Evolutionary conservation across 92 coral and sea anemone genomes (phyloP), one percentile per base, ranked within the genome.

Genomic region (Isaurus tuberculatus): DNA sequence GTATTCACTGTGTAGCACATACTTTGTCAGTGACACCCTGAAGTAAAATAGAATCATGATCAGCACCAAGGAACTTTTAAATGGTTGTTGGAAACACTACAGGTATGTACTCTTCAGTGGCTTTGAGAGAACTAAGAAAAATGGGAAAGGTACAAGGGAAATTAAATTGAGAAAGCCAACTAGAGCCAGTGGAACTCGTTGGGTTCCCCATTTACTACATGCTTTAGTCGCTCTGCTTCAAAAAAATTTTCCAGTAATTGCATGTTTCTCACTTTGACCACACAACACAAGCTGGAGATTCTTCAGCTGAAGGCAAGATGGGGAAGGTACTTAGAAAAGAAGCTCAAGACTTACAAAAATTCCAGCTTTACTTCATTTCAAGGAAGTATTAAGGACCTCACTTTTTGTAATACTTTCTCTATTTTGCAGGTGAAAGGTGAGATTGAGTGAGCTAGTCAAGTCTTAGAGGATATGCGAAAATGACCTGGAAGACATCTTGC

Each of bases 71-170:
- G 87, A 84, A 58, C 81, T 84, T 49, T 60, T 60, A 72, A 83
- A 71, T 57, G 79, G 86, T 49, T 83, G 86, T 53, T 83, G 86
- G 86, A 83, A 83, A 83, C 87, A 84, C 36, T 84, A 84, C 44
- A 84, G 72, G n/a, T n/a, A n/a, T n/a, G 87, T 84, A 81, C 55
- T 79, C 73, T 58, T 72, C 84, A 63, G 63, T 61, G 22, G 72
- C 84, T 58, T 79, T 63, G 32, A 79, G 84, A 79, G 34, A 79
- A 79, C 84, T 16, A 51, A 36, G 48, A 81, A 31, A 70, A 70
- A 36, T 70, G 67, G 79, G 71, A 32, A 51, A 83, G 86, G 79
- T n/a, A n/a, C 79, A 65, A 40, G 46, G 79, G 69, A 71, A 69
- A 55, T 83, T 19, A 83, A 83, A 32, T 72, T 83, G 86, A 42